Conservation (phyloP, 2,113 vertebrate genomes). For the Psammodynastes pulverulentus region DNA sequence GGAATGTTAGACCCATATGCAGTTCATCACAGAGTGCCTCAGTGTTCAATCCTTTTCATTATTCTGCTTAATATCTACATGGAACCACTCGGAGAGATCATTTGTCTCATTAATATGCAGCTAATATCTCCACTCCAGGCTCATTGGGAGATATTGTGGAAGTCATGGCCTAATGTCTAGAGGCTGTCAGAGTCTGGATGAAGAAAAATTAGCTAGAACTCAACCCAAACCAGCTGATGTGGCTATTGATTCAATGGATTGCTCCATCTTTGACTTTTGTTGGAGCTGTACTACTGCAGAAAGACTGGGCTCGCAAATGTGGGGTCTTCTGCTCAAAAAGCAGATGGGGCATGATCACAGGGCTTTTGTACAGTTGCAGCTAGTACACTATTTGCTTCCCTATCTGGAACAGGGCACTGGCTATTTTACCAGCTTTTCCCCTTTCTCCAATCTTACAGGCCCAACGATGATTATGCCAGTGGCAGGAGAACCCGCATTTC, state of each 20-base stretch:
- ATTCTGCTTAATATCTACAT: neutral
- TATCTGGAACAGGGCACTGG: neutral
- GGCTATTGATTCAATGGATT: neutral
- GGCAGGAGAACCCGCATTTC: slow-evolving; percentile 88
- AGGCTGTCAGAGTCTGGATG: neutral
- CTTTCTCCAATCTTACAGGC: slow-evolving; percentile 65
- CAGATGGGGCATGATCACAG: neutral
- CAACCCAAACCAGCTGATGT: neutral
- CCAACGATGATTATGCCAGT: slow-evolving; percentile 71
- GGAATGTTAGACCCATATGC: neutral
- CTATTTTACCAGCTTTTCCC: neutral
- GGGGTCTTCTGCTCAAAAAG: neutral
- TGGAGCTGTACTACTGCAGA: neutral
- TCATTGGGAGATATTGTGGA: neutral
- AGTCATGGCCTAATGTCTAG: neutral
- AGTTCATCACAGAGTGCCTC: neutral
- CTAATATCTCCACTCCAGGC: neutral
- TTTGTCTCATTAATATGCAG: neutral
- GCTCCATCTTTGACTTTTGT: neutral
- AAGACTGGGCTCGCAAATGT: neutral
- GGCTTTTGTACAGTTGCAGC: neutral
- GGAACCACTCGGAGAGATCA: neutral
- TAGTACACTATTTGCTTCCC: neutral
- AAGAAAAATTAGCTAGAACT: neutral
- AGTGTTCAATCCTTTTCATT: neutral